phyloP scores from a whole-genome alignment of 2,888 invertebrate genomes.

The Biston betularia region DNA sequence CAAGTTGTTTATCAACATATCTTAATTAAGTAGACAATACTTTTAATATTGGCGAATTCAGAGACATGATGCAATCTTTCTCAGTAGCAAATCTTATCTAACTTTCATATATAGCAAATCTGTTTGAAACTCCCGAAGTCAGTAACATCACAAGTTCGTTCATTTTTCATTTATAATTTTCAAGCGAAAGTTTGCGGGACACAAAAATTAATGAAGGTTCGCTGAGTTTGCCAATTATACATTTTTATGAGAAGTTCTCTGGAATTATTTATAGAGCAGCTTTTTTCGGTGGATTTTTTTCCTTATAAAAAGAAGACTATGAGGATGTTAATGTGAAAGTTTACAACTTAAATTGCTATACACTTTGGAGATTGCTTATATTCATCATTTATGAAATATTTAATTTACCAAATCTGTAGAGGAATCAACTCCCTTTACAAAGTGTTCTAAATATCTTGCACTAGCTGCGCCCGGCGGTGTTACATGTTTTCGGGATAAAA shows the following conservation, averaged over 20 bases:
- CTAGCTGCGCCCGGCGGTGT: too few relatives aligned
- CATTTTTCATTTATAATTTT: conserved; percentile 16
- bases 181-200: conserved; percentile 14
- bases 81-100: not conserved
- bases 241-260: conserved; percentile 14
- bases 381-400: not conserved
- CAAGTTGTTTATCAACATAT: too few relatives aligned
- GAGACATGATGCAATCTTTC: not conserved
- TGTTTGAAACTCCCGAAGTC: conserved; percentile 4
- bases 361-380: not conserved
- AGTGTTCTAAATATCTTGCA: too few relatives aligned
- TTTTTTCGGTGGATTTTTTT: not conserved
- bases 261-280: conserved; percentile 1
- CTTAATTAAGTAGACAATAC: too few relatives aligned
- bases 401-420: not conserved
- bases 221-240: conserved; percentile 15
- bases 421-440: not conserved
- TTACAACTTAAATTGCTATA: not conserved
- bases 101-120: conserved; percentile 5
- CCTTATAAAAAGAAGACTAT: not conserved
- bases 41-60: not conserved
- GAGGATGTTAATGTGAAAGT: not conserved
- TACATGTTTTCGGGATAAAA: too few relatives aligned
- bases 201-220: conserved; percentile 23
- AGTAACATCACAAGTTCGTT: conserved; percentile 26